A percentile compares a stretch with the other conserved stretches of the same genome.
phyloP scores from a whole-genome alignment of 1,140 invertebrate genomes.

The Amphibalanus amphitrite region DNA sequence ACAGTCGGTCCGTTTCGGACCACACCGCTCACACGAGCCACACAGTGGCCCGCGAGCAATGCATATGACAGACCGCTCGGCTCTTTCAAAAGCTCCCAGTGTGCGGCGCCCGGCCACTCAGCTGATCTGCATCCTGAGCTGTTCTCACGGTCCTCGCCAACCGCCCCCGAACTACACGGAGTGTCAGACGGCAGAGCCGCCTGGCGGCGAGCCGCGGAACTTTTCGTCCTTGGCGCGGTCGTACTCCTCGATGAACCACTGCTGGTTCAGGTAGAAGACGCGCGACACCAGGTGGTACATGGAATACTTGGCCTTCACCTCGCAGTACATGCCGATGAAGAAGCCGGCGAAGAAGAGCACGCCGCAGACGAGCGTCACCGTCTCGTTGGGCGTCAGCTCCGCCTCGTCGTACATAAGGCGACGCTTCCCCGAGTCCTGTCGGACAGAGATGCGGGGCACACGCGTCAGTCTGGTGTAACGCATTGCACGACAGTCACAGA shows the following conservation, averaged over 20 bases:
- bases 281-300: constrained; percentile 31
- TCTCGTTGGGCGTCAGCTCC: constrained; percentile 31
- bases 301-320: constrained; percentile 35
- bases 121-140: no score
- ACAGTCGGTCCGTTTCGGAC: no score
- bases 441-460: no score
- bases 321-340: constrained; percentile 37
- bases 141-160: no score
- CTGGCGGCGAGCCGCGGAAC: neutral
- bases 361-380: constrained; percentile 34
- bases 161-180: no score
- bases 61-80: no score
- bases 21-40: no score
- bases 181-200: constrained; percentile 2
- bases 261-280: constrained; percentile 33
- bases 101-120: no score
- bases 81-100: no score
- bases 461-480: no score
- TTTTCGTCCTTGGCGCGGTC: constrained; percentile 22
- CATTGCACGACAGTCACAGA: no score
- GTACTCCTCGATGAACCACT: constrained; percentile 35
- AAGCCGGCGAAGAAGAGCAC: constrained; percentile 37
- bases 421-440: neutral
- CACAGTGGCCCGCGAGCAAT: no score
- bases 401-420: constrained; percentile 21